Evolutionary conservation across 2,888 invertebrate genomes (phyloP), one percentile per base, ranked within the genome.

Genomic region (Drosophila ochracea): DNA sequence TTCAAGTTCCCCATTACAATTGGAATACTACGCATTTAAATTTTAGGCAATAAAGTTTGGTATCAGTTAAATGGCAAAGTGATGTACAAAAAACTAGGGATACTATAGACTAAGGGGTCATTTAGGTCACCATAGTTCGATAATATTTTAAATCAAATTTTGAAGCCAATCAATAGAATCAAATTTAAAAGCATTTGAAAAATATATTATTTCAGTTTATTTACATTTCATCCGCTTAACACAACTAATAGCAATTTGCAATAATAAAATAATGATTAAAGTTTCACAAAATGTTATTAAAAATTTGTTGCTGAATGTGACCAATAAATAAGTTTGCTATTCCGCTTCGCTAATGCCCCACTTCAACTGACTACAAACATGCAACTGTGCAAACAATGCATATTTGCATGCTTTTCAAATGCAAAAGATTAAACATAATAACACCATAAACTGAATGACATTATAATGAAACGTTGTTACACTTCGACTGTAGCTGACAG

Each of bases 401-500:
- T 60, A 71, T 60, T 73, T 68, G 78, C 62, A 50, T 74, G 62
- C 52, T 25, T 28, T 37, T 19, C 19, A 65, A 78, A 70, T 59
- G 58, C 37, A 64, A 79, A 39, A 53, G 60, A 69, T 67, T 65
- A 63, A 73, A 76, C 68, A 68, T 70, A 68, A 76, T 67, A 73
- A 55, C 49, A 76, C 57, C 75, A 60, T 68, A 52, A 74, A 67
- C 72, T 73, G 71, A 43, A 63, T 67, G 61, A 49, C 78, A 69
- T 68, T 66, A 66, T 70, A 70, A 77, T 83, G 58, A 80, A 87
- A 82, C 71, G 72, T 75, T 73, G 73, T 76, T 71, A 39, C 65
- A 68, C 75, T 69, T 55, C 60, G 6, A 30, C 60, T 74, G 68
- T 54, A 61, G 66, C 71, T 84, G 89, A 87, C 82, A 82, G 89